These are phyloP conservation scores for Yponomeuta sedellus DNA, from an alignment of 2,888 invertebrate species.

Conservation along the genomic window DNA sequence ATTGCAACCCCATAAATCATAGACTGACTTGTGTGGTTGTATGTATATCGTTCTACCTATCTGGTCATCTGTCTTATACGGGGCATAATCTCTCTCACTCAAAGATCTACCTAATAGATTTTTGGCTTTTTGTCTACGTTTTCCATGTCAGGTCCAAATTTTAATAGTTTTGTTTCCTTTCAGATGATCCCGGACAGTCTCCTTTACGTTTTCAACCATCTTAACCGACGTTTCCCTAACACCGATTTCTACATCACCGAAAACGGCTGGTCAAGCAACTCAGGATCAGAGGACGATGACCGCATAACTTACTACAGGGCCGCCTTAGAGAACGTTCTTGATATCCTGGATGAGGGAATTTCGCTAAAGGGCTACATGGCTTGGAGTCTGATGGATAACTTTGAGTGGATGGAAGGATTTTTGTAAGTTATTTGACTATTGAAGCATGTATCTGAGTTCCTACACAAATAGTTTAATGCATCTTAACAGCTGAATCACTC, in stretches of 20 bases:
- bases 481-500: no score
- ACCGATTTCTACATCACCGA: slow-evolving; percentile 64
- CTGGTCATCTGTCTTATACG: no score
- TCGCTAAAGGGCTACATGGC: slow-evolving; percentile 72
- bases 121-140: no score
- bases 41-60: no score
- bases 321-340: slow-evolving; percentile 55
- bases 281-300: slow-evolving; percentile 54
- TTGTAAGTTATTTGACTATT: slow-evolving; percentile 44
- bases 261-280: slow-evolving; percentile 72
- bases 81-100: no score
- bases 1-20: no score
- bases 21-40: no score
- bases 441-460: background rate
- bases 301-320: slow-evolving; percentile 60
- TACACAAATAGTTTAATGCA: no score
- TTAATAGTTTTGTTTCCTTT: background rate
- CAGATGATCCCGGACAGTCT: slow-evolving; percentile 29
- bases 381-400: slow-evolving; percentile 81
- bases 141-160: background rate
- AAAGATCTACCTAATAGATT: no score
- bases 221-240: slow-evolving; percentile 28
- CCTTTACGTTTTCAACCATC: slow-evolving; percentile 25
- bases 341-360: slow-evolving; percentile 60
- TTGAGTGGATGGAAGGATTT: slow-evolving; percentile 78